Evolutionary conservation across 1,140 invertebrate genomes (phyloP).

Genomic region (Neomicropteryx cornuta): DNA sequence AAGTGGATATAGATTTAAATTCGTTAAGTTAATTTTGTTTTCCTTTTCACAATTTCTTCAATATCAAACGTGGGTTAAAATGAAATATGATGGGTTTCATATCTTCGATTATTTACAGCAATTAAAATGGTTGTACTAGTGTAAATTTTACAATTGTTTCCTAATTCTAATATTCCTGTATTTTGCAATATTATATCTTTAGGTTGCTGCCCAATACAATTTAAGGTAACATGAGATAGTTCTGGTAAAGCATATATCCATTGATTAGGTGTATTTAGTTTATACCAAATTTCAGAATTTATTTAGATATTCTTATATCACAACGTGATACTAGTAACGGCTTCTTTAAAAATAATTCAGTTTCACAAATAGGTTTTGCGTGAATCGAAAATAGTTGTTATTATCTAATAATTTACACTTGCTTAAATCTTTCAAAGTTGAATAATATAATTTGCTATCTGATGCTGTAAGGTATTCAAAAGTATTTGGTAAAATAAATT

Average conservation of each 20-base stretch:
- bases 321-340: not conserved
- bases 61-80: not conserved
- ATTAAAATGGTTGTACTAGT: not conserved
- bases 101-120: not conserved
- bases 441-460: not conserved
- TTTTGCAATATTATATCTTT: not conserved
- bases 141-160: not conserved
- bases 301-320: not conserved
- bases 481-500: not conserved
- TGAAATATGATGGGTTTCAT: not conserved
- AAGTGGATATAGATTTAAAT: not conserved
- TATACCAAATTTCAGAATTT: not conserved
- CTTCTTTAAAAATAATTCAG: not conserved
- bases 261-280: not conserved
- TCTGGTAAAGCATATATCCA: not conserved
- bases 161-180: not conserved
- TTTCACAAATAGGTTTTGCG: not conserved
- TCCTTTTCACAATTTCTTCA: not conserved
- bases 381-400: not conserved
- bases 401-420: not conserved
- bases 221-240: not conserved
- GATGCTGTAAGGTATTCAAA: not conserved
- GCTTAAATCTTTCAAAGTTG: not conserved
- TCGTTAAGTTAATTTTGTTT: not conserved
- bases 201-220: not conserved